Evolutionary conservation across 2,888 invertebrate species (phyloP).

Genomic region (Lathronympha strigana): DNA sequence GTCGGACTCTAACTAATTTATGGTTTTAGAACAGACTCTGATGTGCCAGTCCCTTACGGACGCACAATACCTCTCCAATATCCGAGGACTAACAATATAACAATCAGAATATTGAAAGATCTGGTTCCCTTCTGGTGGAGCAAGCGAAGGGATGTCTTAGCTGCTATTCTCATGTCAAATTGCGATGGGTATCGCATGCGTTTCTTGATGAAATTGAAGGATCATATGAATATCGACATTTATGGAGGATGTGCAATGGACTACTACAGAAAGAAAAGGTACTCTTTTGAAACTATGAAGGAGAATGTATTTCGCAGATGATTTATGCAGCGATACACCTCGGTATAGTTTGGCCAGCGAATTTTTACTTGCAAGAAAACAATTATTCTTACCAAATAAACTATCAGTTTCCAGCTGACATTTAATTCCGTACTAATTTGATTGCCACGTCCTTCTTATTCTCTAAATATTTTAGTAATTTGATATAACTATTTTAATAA

Average conservation of each 20-base stretch:
- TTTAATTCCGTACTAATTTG: no score
- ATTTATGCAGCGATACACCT: no score
- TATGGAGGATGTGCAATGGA: conserved; percentile 81
- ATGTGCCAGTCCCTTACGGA: conserved; percentile 87
- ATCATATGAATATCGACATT: conserved; percentile 84
- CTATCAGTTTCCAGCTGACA: no score
- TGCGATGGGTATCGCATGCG: conserved; percentile 81
- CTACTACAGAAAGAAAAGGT: conserved; percentile 37
- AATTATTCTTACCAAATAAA: no score
- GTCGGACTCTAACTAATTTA: neutral
- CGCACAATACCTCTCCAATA: conserved; percentile 71
- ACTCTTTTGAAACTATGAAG: conserved; percentile 5
- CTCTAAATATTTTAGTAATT: no score
- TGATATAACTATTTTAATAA: no score
- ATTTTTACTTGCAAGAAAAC: no score
- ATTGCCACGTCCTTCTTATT: no score
- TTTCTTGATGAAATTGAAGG: conserved; percentile 81
- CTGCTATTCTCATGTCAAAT: conserved; percentile 85
- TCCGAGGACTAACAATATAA: conserved; percentile 44
- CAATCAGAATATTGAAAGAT: conserved; percentile 46
- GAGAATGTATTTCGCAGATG: no score
- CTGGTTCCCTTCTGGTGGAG: conserved; percentile 69
- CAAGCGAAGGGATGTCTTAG: conserved; percentile 74
- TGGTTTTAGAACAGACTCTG: conserved; percentile 84
- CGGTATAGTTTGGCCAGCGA: no score